Percentiles rank a stretch among this genome's conserved stretches.
These are phyloP conservation scores for Saguinus midas DNA, from an alignment of 2,113 vertebrate genomes.

Conservation along the genomic window DNA sequence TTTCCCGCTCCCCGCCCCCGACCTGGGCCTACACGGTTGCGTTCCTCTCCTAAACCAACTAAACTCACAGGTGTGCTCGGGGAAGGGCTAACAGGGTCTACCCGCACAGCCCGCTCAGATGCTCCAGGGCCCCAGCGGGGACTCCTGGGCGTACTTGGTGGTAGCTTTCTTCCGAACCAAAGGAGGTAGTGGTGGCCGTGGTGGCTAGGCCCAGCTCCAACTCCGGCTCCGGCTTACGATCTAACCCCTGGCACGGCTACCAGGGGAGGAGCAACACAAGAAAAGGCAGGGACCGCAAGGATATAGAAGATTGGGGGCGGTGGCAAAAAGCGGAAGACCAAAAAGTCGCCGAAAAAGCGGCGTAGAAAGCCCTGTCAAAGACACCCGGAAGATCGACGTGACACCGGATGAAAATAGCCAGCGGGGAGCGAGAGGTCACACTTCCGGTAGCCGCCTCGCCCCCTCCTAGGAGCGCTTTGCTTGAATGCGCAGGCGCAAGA, in stretches of 20 bases:
- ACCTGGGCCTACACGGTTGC: background rate
- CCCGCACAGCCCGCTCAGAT: background rate
- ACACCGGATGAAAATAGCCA: conserved; percentile 50
- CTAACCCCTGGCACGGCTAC: background rate
- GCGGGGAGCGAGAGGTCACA: accelerated
- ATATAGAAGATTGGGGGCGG: background rate
- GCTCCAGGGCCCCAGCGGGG: background rate
- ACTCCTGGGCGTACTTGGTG: background rate
- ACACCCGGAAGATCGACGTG: conserved; percentile 51
- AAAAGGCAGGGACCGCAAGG: background rate
- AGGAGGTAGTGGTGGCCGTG: background rate
- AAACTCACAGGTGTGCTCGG: conserved; percentile 19
- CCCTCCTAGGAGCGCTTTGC: accelerated
- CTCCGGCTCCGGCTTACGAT: background rate
- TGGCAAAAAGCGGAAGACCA: conserved; percentile 38
- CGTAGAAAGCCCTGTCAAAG: background rate
- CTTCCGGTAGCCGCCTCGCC: background rate
- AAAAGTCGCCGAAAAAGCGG: conserved; percentile 26
- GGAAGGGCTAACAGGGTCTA: background rate
- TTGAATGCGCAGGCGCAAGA: background rate
- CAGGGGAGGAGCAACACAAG: background rate
- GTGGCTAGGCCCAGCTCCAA: background rate
- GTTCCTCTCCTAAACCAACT: background rate
- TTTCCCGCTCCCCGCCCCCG: conserved; percentile 34
- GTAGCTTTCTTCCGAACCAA: background rate